Percentiles rank a stretch among this genome's conserved stretches.
phyloP scores from a whole-genome alignment of 2,888 invertebrate genomes.

The Andrena trimmerana region DNA sequence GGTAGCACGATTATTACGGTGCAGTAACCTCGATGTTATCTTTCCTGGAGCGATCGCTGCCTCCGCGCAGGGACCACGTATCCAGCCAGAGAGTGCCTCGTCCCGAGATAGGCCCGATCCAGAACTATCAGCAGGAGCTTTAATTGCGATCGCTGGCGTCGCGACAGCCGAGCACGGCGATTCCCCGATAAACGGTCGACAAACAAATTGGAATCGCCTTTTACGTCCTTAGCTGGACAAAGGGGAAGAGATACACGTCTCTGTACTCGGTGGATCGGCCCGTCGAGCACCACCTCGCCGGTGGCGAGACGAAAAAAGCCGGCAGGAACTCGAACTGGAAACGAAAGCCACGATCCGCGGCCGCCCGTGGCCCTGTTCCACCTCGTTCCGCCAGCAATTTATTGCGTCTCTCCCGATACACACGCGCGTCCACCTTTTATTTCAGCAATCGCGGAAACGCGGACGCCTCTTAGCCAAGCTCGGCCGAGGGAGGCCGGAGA shows the following conservation, averaged over 20 bases:
- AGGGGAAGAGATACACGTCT: conserved; percentile 33
- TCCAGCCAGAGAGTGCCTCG: not conserved
- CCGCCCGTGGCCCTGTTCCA: conserved; percentile 38
- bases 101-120: not conserved
- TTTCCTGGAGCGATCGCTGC: not conserved
- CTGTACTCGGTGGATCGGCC: conserved; percentile 6
- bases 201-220: conserved; percentile 80
- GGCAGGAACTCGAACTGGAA: conserved; percentile 22
- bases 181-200: conserved; percentile 74
- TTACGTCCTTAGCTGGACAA: conserved; percentile 64
- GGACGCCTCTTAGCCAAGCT: conserved; percentile 42
- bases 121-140: conserved; percentile 41
- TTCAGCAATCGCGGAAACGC: conserved; percentile 51
- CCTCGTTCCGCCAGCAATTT: conserved; percentile 48
- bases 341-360: conserved; percentile 24
- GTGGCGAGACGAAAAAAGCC: conserved; percentile 17
- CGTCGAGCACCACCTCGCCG: conserved; percentile 20
- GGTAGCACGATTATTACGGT: not conserved
- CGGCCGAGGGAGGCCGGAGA: not conserved
- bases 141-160: conserved; percentile 70
- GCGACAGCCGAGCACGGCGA: conserved; percentile 55
- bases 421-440: conserved; percentile 31
- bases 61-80: not conserved
- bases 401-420: conserved; percentile 40
- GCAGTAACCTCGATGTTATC: conserved; percentile 1